A percentile compares a stretch with the other conserved stretches of the same genome.
Evolutionary conservation across 2,888 invertebrate genomes (phyloP).

Genomic region (Ashinkailepas kermadecensis): DNA sequence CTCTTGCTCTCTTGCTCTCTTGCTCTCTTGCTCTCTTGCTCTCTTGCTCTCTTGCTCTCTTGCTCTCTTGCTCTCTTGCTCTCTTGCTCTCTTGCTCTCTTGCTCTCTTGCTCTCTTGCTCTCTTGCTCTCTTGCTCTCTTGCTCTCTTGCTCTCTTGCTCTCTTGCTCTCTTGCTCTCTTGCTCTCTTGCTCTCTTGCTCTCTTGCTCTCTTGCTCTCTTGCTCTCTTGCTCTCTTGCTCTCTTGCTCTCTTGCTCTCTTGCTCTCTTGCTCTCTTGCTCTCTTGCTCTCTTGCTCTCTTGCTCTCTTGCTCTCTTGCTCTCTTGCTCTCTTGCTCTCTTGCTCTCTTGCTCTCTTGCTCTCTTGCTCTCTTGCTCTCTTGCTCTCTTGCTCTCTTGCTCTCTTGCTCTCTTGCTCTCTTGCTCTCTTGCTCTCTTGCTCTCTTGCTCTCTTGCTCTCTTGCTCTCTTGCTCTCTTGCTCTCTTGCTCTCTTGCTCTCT

Average conservation of each 20-base stretch:
- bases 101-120: not conserved
- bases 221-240: not conserved
- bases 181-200: not conserved
- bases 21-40: not conserved
- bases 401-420: not conserved
- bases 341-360: not conserved
- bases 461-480: not conserved
- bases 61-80: not conserved
- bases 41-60: not conserved
- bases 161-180: not conserved
- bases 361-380: not conserved
- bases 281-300: not conserved
- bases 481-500: not conserved
- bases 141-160: constrained; percentile 1
- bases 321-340: not conserved
- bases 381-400: not conserved
- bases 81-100: not conserved
- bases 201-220: not conserved
- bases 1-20: not conserved
- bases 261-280: constrained; percentile 2
- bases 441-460: not conserved
- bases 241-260: not conserved
- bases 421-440: not conserved
- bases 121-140: not conserved
- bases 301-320: not conserved